Conservation (phyloP, 2,888 invertebrate genomes). For the Himalopsyche tibetana region DNA sequence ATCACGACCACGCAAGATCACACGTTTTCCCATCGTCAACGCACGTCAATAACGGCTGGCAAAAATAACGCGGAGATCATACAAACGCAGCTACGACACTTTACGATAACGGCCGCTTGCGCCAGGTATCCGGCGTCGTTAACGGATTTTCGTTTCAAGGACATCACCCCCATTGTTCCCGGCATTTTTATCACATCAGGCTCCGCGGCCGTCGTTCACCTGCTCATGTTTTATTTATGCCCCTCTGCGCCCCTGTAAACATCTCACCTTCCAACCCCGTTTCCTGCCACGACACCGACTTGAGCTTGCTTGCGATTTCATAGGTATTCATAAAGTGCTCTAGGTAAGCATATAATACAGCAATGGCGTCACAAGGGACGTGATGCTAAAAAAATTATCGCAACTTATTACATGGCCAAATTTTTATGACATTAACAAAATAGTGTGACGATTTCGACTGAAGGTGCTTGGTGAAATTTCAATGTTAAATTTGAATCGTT, state of each 20-base stretch:
- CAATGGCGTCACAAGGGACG: background rate
- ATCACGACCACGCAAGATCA: too few relatives aligned
- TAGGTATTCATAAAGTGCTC: background rate
- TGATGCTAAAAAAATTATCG: too few relatives aligned
- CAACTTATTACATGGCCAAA: too few relatives aligned
- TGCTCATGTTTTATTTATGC: conserved; percentile 58
- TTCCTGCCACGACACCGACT: conserved; percentile 13
- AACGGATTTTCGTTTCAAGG: conserved; percentile 14
- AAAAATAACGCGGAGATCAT: background rate
- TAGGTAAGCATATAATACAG: background rate
- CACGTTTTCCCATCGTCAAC: background rate
- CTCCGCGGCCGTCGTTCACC: background rate
- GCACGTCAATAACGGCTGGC: background rate
- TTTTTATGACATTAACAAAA: too few relatives aligned
- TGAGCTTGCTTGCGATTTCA: conserved; percentile 20
- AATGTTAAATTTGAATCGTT: too few relatives aligned
- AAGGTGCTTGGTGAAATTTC: too few relatives aligned
- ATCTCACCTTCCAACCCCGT: conserved; percentile 51
- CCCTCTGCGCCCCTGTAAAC: conserved; percentile 49
- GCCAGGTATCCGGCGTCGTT: conserved; percentile 23
- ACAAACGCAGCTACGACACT: conserved; percentile 1
- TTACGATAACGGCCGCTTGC: conserved; percentile 5
- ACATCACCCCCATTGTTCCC: background rate
- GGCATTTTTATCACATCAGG: conserved; percentile 50
- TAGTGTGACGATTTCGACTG: too few relatives aligned